A percentile compares a stretch with the other conserved stretches of the same genome.
Evolutionary conservation across 2,113 vertebrate genomes (phyloP).

Genomic region (Bolborhynchus lineola): DNA sequence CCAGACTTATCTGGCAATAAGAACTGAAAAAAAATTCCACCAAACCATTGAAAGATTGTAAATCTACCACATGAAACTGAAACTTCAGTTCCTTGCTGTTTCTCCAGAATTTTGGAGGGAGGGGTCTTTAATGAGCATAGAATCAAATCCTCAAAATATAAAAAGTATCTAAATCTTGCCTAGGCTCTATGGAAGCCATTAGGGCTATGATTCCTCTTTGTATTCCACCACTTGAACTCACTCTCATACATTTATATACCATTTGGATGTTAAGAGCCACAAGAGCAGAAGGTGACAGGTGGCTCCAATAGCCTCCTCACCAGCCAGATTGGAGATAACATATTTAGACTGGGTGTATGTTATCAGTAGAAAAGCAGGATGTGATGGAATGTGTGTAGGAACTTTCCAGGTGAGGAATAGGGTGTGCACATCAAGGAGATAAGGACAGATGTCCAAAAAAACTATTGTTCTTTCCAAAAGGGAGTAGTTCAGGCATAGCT

Average conservation of each 20-base stretch:
- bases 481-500: not conserved
- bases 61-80: not conserved
- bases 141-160: not conserved
- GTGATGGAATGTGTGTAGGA: not conserved
- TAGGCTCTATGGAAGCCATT: not conserved
- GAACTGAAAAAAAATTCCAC: accelerated
- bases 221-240: not conserved
- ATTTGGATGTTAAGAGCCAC: not conserved
- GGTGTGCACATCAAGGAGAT: not conserved
- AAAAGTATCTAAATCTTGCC: not conserved
- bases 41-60: not conserved
- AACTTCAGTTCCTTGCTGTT: not conserved
- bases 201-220: not conserved
- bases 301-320: not conserved
- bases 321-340: not conserved
- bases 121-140: not conserved
- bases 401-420: not conserved
- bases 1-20: not conserved
- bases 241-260: not conserved
- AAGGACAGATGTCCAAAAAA: not conserved
- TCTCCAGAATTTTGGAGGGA: not conserved
- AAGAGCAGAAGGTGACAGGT: not conserved
- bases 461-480: not conserved
- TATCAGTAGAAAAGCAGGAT: not conserved
- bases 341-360: not conserved